Base-by-base conservation (phyloP, 2,797 vertebrate genomes). In the Poecile montanus region DNA sequence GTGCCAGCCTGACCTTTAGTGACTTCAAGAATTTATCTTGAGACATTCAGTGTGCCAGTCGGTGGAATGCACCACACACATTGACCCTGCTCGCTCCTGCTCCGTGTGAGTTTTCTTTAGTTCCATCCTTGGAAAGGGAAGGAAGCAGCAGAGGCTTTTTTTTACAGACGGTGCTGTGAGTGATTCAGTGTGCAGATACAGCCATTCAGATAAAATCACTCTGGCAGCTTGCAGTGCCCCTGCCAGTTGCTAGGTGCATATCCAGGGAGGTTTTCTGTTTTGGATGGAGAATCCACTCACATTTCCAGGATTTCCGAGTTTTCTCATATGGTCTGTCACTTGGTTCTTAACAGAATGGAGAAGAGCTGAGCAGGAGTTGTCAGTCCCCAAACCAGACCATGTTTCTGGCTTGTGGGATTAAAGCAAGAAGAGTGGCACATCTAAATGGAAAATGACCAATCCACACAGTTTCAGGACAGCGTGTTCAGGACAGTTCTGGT, bases 191-290 rank as follows among this genome's bases (percentile, higher is more conserved):
- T 30, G 61, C 67, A 74, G 65, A 65, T 67, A 62, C 53, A 71
- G 48, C 74, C 14, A 7, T 71, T 93, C 65, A 47, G 30, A 85
- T 44, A 48, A 86, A 92, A 67, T 61, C 20, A 8, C 74, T 91
- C 34, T 72, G 56, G 84, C 82, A 84, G 60, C 78, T 76, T 1
- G 0, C 7, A 9, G 45, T 53, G 36, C 25, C 50, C 38, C 65
- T 47, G 38, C n/a, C 84, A 71, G 74, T 94, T 93, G 88, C 85
- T 91, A 86, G 56, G 77, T 93, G 75, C 45, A 30, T 82, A 85
- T 91, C 51, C 50, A 85, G 56, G 20, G 48, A 90, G 23, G 67
- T 60, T 88, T 91, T 91, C 78, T 93, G 68, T 94, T 96, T 93
- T 94, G 85, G 80, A 85, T 89, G 83, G 84, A 95, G 77, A 95